Base-by-base conservation (phyloP, 2,888 invertebrate genomes). In the Cryptocephalus primarius region DNA sequence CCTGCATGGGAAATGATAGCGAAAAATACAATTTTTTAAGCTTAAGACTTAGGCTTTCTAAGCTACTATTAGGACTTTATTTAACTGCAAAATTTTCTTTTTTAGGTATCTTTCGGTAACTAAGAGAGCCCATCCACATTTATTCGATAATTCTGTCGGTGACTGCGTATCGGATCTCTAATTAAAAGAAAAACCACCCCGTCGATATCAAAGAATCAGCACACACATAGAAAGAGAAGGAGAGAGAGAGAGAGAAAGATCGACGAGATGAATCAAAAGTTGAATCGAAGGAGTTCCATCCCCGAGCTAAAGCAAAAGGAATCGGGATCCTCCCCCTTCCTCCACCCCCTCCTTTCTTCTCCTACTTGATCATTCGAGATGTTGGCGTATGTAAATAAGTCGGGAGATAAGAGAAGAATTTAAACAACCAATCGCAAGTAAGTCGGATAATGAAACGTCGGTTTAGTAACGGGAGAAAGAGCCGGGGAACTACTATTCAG, bases 371-470 rank as follows among this genome's bases (percentile, higher is more conserved):
- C 52, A 56, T 40, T 49, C 48, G 52, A 53, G 52, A 55, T 45
- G 55, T 60, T 58, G 57, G 55, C 59, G 59, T 60, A 61, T 61
- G 63, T 56, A 65, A 66, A 65, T 64, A 64, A 61, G 60, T 60
- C 58, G 54, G 53, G 56, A 62, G 64, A 66, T 64, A 64, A 65
- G 65, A 65, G 64, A 64, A 65, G 65, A 67, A 66, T 66, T 60
- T 60, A 55, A 55, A 59, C 60, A 65, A 60, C 66, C 67, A 67
- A 67, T 67, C 65, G 58, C 62, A 64, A 62, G 58, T 64, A 61
- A 62, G 64, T 60, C 59, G 60, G 60, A 64, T 65, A 66, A 64
- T 66, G 65, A 66, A 66, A 64, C 64, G 63, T 59, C 56, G 64
- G 63, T 62, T 64, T 63, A 56, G 60, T 60, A 62, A 32, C 32